Percentiles rank a stretch among this genome's conserved stretches.
Evolutionary conservation across 2,888 invertebrate species (phyloP).

Genomic region (Aphidoletes aphidimyza): DNA sequence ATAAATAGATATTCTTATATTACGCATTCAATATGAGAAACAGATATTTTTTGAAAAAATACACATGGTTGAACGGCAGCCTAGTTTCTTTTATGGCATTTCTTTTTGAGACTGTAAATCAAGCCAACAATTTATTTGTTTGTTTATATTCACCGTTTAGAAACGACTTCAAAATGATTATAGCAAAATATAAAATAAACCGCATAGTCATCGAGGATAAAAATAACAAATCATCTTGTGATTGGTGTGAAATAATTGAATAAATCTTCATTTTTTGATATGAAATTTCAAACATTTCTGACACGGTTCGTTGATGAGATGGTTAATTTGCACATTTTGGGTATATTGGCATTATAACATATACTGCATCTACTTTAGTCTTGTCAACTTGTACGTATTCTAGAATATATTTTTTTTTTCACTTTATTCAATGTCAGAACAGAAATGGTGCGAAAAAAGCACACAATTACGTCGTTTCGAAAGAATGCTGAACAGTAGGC

Average conservation of each 20-base stretch:
- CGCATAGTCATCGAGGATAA: not conserved
- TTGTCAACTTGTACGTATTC: not conserved
- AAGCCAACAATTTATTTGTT: not conserved
- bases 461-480: slow-evolving; percentile 31
- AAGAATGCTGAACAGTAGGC: slow-evolving; percentile 48
- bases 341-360: not conserved
- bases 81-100: not conserved
- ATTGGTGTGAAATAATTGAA: not conserved
- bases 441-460: not conserved
- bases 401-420: not conserved
- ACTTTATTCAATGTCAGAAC: slow-evolving; percentile 21
- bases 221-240: slow-evolving; percentile 47
- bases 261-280: not conserved
- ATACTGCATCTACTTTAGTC: not conserved
- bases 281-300: not conserved
- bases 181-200: not conserved
- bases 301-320: slow-evolving; percentile 6
- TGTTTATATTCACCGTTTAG: not conserved
- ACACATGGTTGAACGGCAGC: not conserved
- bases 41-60: not conserved
- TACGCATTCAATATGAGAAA: not conserved
- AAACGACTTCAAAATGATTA: not conserved
- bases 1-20: not conserved
- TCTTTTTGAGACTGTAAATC: too few species aligned
- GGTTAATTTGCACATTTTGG: too few species aligned